These are phyloP conservation scores for Aphodius sticticus DNA, from an alignment of 2,888 invertebrate species.

Conservation along the genomic window DNA sequence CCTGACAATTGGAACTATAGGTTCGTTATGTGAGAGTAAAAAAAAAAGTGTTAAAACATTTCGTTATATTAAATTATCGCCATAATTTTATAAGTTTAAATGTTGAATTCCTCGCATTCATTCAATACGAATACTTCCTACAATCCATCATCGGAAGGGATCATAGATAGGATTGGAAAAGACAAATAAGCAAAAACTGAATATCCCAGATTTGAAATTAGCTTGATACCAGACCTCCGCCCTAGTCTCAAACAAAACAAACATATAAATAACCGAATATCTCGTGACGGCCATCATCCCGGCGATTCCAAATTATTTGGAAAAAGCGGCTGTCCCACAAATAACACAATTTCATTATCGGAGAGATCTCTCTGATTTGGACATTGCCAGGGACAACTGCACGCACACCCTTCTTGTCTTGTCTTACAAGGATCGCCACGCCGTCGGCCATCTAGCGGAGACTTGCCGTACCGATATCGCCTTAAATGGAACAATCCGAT, in stretches of 20 bases:
- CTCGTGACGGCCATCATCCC: not conserved
- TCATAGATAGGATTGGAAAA: not conserved
- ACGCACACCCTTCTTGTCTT: not conserved
- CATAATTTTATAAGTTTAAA: no score
- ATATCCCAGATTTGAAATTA: not conserved
- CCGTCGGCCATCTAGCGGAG: not conserved
- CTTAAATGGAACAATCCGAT: not conserved
- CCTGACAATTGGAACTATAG: no score
- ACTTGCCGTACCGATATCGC: not conserved
- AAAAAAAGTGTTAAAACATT: no score
- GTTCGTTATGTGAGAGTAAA: no score
- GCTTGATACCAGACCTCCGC: not conserved
- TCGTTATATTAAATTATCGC: no score
- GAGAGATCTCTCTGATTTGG: not conserved
- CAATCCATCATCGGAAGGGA: no score
- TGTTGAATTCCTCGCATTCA: no score
- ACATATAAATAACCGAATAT: slow-evolving; percentile 4
- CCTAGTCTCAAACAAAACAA: not conserved
- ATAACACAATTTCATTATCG: not conserved
- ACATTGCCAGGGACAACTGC: not conserved
- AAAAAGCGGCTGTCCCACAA: not conserved
- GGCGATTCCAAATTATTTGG: not conserved
- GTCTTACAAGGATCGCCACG: not conserved
- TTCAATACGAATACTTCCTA: no score
- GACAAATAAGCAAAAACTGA: slow-evolving; percentile 4